Evolutionary conservation across 2,888 invertebrate species (phyloP), one percentile per base, ranked within the genome.

Genomic region (Ennomos quercinarius): DNA sequence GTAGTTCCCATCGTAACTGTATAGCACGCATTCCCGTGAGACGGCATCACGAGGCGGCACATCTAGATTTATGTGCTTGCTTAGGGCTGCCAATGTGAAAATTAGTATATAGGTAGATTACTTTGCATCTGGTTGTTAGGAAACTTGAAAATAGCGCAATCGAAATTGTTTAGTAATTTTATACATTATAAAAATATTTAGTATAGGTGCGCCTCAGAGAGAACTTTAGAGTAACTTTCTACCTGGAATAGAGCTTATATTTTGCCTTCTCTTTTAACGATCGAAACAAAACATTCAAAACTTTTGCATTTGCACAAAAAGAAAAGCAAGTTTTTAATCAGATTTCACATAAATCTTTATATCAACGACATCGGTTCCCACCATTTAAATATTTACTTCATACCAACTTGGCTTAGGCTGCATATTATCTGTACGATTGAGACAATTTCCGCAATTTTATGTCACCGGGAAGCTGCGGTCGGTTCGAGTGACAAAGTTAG

Each of bases 21-120:
- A 36, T 50, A 63, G 64, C 70, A 66, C 67, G 69, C 69, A 72
- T 65, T 67, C 62, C 72, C 77, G 67, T 69, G 75, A 68, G 70
- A 72, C 66, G 49, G 6, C 27, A 27, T 17, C 17, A 17, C 17
- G 17, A 17, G 49, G 39, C 60, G 27, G 37, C 10, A n/a, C 40
- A 36, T 40, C 44, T 50, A 56, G 49, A 60, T 46, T 50, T 50
- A 54, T 44, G 12, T 10, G 50, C 45, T 36, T 10, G 41, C 40
- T 38, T 34, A n/a, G 40, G 9, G 42, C 13, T 42, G 48, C 17
- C 39, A 35, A 11, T 9, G 8, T 53, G 44, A 47, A 35, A 17
- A 48, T 41, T 13, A 40, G 5, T 35, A 49, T 38, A n/a, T n/a
- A n/a, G n/a, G n/a, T n/a, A 44, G 43, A 27, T 47, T 5, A 35